Evolutionary conservation across 2,888 invertebrate species (phyloP).

Genomic region (Sphaeridia pumilis): DNA sequence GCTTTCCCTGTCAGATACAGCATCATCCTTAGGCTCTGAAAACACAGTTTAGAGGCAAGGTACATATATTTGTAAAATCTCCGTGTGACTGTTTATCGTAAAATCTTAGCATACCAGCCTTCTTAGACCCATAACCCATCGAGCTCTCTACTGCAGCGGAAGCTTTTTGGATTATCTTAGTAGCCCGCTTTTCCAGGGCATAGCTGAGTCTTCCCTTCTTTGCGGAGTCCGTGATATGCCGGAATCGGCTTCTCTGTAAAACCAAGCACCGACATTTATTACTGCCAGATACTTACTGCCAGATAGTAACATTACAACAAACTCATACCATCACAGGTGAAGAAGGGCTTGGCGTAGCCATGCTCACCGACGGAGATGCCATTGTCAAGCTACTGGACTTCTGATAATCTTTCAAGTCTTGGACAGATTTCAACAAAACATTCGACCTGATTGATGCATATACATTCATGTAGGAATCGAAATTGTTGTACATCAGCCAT

Average conservation of each 20-base stretch:
- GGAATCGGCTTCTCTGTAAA: constrained; percentile 13
- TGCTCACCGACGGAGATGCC: constrained; percentile 29
- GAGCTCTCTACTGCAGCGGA: constrained; percentile 71
- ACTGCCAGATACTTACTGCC: background rate
- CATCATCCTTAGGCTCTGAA: constrained; percentile 47
- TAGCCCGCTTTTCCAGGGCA: constrained; percentile 58
- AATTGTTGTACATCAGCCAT: constrained; percentile 70
- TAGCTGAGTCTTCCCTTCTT: constrained; percentile 22
- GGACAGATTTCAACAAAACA: constrained; percentile 61
- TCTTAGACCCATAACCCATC: constrained; percentile 47
- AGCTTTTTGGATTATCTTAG: constrained; percentile 68
- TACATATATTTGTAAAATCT: too few relatives aligned
- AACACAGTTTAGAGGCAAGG: too few relatives aligned
- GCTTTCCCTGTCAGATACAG: constrained; percentile 64
- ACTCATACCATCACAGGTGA: constrained; percentile 22
- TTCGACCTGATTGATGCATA: constrained; percentile 64
- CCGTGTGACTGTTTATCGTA: too few relatives aligned
- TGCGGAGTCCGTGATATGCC: constrained; percentile 11
- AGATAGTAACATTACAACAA: background rate
- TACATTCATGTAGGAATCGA: constrained; percentile 60
- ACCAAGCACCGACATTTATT: background rate
- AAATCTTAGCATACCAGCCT: constrained; percentile 17
- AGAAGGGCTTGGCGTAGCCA: constrained; percentile 26
- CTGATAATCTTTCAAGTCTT: constrained; percentile 66
- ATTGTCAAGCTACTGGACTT: constrained; percentile 41